Percentiles rank a stretch among this genome's conserved stretches.
Evolutionary conservation across 2,113 vertebrate genomes (phyloP).

Genomic region (Spermophilus dauricus): DNA sequence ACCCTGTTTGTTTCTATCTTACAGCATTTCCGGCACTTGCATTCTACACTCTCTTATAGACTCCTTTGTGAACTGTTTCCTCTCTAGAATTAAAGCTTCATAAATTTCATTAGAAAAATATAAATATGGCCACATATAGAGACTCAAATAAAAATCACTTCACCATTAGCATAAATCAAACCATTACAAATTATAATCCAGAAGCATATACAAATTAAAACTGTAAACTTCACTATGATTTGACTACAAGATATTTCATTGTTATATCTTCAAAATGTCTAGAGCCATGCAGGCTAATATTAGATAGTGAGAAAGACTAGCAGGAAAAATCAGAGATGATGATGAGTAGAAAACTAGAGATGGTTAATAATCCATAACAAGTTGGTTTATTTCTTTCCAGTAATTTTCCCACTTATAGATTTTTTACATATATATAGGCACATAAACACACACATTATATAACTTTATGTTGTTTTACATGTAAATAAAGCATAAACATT

Average conservation of each 20-base stretch:
- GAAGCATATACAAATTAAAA: constrained; percentile 34
- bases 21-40: neutral
- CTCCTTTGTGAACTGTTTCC: neutral
- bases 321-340: neutral
- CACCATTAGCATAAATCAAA: constrained; percentile 14
- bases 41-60: neutral
- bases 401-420: neutral
- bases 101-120: constrained; percentile 34
- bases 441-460: neutral
- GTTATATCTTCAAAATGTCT: neutral
- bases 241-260: neutral
- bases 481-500: constrained; percentile 37
- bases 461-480: neutral
- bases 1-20: neutral
- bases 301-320: neutral
- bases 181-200: neutral
- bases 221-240: neutral
- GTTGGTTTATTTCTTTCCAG: neutral
- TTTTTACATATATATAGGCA: neutral
- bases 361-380: neutral
- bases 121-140: neutral
- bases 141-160: constrained; percentile 30
- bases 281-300: neutral
- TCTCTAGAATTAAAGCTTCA: neutral
- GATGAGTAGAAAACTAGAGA: neutral